These are phyloP conservation scores for Crossocerus cetratus DNA, from an alignment of 2,888 invertebrate genomes.

Conservation along the genomic window DNA sequence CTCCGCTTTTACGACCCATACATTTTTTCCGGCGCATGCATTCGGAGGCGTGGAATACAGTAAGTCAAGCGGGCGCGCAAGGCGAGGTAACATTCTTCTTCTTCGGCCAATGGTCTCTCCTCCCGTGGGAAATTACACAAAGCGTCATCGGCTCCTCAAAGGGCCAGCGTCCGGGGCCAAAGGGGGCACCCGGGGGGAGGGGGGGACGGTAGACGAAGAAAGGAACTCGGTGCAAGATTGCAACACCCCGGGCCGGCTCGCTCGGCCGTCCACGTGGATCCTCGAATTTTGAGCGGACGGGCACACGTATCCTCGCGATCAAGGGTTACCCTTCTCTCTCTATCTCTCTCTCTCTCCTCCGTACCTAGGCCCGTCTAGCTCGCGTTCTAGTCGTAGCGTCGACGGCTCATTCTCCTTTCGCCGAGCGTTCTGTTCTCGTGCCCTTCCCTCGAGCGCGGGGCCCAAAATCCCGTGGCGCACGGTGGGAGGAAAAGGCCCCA, in stretches of 20 bases:
- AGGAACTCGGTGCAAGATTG: slow-evolving; percentile 50
- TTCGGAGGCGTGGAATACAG: too few species aligned
- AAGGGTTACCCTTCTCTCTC: neutral
- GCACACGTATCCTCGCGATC: slow-evolving; percentile 25
- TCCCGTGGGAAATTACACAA: slow-evolving; percentile 48
- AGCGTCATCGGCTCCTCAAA: slow-evolving; percentile 25
- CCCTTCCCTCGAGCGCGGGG: slow-evolving; percentile 5
- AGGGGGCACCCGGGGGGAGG: neutral
- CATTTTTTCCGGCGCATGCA: too few species aligned
- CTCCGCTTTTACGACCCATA: neutral
- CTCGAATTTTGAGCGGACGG: slow-evolving; percentile 45
- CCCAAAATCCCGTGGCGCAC: slow-evolving; percentile 23
- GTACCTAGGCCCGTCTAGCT: neutral
- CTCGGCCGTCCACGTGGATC: slow-evolving; percentile 59
- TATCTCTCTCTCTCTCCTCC: slow-evolving; percentile 20
- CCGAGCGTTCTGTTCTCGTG: neutral
- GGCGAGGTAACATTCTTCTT: slow-evolving; percentile 5
- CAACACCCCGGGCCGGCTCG: slow-evolving; percentile 49
- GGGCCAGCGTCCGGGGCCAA: slow-evolving; percentile 21
- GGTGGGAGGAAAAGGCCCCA: slow-evolving; percentile 32
- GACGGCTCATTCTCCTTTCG: neutral
- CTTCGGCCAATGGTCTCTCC: slow-evolving; percentile 8
- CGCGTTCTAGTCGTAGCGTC: too few species aligned
- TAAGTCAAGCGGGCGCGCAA: neutral
- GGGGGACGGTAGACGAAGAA: slow-evolving; percentile 25